phyloP scores from a whole-genome alignment of 2,797 vertebrate genomes.

The Picus viridis region DNA sequence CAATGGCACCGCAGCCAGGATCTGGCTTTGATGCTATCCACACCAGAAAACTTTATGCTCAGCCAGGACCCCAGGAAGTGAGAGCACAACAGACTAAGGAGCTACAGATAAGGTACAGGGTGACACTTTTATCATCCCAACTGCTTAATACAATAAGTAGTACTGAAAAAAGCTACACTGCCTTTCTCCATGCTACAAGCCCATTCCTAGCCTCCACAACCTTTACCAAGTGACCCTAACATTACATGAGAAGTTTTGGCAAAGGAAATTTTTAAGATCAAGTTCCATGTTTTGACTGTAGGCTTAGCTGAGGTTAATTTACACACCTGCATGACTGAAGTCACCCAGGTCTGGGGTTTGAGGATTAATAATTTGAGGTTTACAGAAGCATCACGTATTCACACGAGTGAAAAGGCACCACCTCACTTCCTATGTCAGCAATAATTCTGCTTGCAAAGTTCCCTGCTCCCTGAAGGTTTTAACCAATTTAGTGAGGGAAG shows the following conservation, averaged over 20 bases:
- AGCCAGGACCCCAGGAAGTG: not conserved
- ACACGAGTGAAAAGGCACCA: not conserved
- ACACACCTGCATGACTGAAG: not conserved
- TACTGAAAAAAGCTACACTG: not conserved
- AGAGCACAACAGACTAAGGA: not conserved
- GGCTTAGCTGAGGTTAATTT: not conserved
- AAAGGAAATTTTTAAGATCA: not conserved
- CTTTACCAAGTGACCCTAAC: not conserved
- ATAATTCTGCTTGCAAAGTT: not conserved
- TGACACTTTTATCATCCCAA: not conserved
- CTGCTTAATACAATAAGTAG: not conserved
- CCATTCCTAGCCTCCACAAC: not conserved
- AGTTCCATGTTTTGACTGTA: not conserved
- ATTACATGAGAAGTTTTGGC: not conserved
- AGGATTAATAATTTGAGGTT: not conserved
- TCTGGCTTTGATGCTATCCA: not conserved
- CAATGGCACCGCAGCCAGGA: not conserved
- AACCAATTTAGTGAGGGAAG: not conserved
- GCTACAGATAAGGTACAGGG: fast-evolving
- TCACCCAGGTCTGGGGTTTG: not conserved
- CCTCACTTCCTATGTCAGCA: fast-evolving
- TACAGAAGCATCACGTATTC: not conserved
- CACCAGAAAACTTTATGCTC: not conserved
- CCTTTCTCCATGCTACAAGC: not conserved
- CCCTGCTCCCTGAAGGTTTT: not conserved